Conservation (phyloP, 2,888 invertebrate genomes). For the Lacanobia oleracea region DNA sequence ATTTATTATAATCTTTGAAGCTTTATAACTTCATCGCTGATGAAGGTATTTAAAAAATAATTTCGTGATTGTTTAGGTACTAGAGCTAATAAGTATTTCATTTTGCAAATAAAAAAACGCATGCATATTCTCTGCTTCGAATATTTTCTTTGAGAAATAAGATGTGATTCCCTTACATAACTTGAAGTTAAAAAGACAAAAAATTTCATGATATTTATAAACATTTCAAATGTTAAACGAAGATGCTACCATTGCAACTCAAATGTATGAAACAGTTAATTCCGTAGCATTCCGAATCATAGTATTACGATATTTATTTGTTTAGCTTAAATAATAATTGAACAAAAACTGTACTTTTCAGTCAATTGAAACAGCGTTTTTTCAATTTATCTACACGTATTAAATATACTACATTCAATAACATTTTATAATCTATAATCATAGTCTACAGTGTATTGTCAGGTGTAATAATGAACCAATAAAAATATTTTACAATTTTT, state of each 20-base stretch:
- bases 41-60: too few species aligned
- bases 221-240: conserved; percentile 40
- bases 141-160: too few species aligned
- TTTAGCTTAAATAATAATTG: conserved; percentile 46
- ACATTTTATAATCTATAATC: conserved; percentile 62
- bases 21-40: too few species aligned
- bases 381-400: conserved; percentile 50
- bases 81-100: too few species aligned
- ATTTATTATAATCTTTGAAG: too few species aligned
- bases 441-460: conserved; percentile 62
- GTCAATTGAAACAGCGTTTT: conserved; percentile 45
- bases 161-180: too few species aligned
- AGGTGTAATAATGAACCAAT: conserved; percentile 63
- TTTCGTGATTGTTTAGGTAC: too few species aligned
- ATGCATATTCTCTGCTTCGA: too few species aligned
- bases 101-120: too few species aligned
- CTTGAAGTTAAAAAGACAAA: neutral
- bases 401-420: conserved; percentile 53
- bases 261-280: conserved; percentile 17
- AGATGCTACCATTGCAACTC: conserved; percentile 16
- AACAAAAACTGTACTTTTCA: conserved; percentile 49
- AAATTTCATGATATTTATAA: too few species aligned
- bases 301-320: conserved; percentile 50
- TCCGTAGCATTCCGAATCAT: conserved; percentile 6
- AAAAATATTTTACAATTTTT: conserved; percentile 58